A percentile compares a stretch with the other conserved stretches of the same genome.
phyloP scores from a whole-genome alignment of 2,888 invertebrate species.

The Germaria angustata region DNA sequence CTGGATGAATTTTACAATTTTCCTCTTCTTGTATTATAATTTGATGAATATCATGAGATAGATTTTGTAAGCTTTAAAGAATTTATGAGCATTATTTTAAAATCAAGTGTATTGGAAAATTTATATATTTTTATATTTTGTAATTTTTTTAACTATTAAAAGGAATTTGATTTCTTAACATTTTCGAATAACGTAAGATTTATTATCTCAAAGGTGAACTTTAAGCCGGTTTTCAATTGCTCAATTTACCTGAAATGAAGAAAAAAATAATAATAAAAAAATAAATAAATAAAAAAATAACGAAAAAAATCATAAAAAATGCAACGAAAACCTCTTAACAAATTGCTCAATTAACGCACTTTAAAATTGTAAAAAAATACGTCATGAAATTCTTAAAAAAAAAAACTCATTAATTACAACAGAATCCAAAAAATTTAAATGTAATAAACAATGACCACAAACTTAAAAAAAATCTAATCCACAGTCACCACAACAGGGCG shows the following conservation, averaged over 20 bases:
- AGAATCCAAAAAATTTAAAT: constrained; percentile 10
- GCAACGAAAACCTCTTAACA: constrained; percentile 49
- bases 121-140: too few relatives aligned
- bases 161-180: too few relatives aligned
- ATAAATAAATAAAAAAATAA: neutral
- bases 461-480: constrained; percentile 13
- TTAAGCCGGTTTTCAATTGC: neutral
- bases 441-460: constrained; percentile 39
- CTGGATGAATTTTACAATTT: too few relatives aligned
- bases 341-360: constrained; percentile 63
- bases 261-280: neutral
- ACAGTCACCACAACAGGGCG: neutral
- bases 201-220: neutral
- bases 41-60: too few relatives aligned
- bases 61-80: too few relatives aligned
- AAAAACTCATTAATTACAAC: constrained; percentile 30
- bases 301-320: neutral
- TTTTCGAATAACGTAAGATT: too few relatives aligned
- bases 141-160: too few relatives aligned
- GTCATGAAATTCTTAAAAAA: neutral
- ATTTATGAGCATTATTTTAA: too few relatives aligned
- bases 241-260: neutral
- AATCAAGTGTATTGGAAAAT: too few relatives aligned
- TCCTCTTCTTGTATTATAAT: too few relatives aligned
- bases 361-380: constrained; percentile 11